A percentile compares a stretch with the other conserved stretches of the same genome.
These are phyloP conservation scores for Apodemus agrarius DNA, from an alignment of 2,797 vertebrate genomes.

Conservation along the genomic window DNA sequence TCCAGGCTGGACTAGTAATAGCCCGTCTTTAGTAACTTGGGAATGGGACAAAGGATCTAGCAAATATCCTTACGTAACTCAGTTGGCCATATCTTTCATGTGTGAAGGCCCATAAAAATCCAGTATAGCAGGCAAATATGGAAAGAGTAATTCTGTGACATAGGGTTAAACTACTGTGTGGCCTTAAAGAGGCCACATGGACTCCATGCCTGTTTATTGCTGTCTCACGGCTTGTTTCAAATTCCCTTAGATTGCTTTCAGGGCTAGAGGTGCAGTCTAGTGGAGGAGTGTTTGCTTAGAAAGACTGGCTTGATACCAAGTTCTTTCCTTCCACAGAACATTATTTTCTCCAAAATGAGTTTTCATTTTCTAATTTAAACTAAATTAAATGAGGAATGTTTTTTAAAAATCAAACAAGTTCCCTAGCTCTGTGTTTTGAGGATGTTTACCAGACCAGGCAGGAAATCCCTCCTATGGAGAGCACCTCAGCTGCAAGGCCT, in stretches of 20 bases:
- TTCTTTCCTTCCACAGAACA: not conserved
- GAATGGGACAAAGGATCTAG: not conserved
- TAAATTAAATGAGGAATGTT: not conserved
- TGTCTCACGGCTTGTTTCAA: not conserved
- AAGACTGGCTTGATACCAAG: not conserved
- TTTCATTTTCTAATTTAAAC: conserved; percentile 18
- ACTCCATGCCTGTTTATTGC: not conserved
- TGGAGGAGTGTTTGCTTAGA: not conserved
- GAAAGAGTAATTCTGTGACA: not conserved
- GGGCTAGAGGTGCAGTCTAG: no score
- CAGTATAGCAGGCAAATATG: not conserved
- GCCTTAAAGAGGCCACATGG: not conserved
- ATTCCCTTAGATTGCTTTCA: no score
- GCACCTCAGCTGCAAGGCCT: no score
- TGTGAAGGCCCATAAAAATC: not conserved
- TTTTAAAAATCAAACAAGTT: not conserved
- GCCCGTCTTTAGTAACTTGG: not conserved
- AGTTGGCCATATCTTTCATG: not conserved
- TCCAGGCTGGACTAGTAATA: not conserved
- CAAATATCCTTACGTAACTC: not conserved
- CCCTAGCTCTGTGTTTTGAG: not conserved
- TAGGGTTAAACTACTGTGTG: not conserved
- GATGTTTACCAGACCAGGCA: not conserved
- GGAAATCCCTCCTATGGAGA: not conserved
- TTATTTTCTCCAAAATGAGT: not conserved